Evolutionary conservation across 2,888 invertebrate genomes (phyloP).

Genomic region (Pyrrhia umbra): DNA sequence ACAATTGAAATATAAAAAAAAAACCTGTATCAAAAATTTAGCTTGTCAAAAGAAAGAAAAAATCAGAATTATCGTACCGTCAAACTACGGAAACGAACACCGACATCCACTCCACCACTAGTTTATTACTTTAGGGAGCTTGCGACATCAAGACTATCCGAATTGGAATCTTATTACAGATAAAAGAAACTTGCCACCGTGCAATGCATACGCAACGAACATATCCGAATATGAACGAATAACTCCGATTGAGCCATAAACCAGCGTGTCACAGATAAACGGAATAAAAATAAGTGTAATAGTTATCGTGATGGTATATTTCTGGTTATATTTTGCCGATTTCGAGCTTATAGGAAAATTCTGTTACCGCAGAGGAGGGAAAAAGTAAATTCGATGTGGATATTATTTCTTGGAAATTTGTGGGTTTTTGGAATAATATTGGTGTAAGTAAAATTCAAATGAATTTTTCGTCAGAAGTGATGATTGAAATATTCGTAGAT

Average conservation of each 20-base stretch:
- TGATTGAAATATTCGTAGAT: constrained; percentile 1
- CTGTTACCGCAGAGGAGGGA: constrained; percentile 4
- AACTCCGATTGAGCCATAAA: constrained; percentile 71
- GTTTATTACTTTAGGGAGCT: constrained; percentile 88
- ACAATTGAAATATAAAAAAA: too few species aligned
- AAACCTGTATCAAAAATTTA: not conserved
- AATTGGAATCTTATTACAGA: constrained; percentile 89
- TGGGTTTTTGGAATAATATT: not conserved
- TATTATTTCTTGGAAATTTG: not conserved
- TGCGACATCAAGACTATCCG: constrained; percentile 77
- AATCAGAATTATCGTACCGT: constrained; percentile 50
- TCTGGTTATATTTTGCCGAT: constrained; percentile 46
- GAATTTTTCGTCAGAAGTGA: not conserved
- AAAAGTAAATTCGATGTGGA: constrained; percentile 19
- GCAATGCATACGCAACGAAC: constrained; percentile 83
- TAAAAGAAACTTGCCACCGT: constrained; percentile 84
- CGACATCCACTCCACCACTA: constrained; percentile 72
- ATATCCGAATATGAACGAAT: constrained; percentile 61
- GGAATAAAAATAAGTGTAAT: constrained; percentile 71
- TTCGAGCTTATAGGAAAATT: constrained; percentile 31
- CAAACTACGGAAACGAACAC: constrained; percentile 69
- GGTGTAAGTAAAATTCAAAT: not conserved
- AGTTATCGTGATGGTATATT: constrained; percentile 55
- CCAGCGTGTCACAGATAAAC: constrained; percentile 72
- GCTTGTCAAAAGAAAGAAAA: not conserved